Percentiles rank a stretch among this genome's conserved stretches.
These are phyloP conservation scores for Gerris buenoi DNA, from an alignment of 1,140 invertebrate genomes.

Conservation along the genomic window DNA sequence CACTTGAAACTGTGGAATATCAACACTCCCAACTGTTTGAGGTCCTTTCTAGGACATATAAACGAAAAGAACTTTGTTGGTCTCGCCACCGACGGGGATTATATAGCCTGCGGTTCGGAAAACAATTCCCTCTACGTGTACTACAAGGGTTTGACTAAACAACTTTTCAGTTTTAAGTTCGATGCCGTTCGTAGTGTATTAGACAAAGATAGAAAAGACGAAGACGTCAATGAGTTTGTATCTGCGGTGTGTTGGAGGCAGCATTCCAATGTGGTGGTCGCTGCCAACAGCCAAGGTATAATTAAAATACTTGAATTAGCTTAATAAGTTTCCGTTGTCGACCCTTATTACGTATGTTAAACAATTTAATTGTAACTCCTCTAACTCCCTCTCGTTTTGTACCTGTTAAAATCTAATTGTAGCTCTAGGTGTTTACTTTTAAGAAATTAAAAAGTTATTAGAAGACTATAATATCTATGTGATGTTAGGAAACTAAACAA, in stretches of 20 bases:
- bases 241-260: slow-evolving; percentile 90
- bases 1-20: slow-evolving; percentile 89
- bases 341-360: too few relatives aligned
- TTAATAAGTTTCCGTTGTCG: too few relatives aligned
- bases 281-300: slow-evolving; percentile 87
- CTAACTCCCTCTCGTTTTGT: too few relatives aligned
- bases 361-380: too few relatives aligned
- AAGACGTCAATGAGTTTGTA: slow-evolving; percentile 84
- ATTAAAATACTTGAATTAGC: slow-evolving; percentile 74
- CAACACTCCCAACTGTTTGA: slow-evolving; percentile 58
- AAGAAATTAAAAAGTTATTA: too few relatives aligned
- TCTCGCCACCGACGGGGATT: slow-evolving; percentile 85
- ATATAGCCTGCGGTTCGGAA: slow-evolving; percentile 89
- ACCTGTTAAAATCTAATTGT: too few relatives aligned
- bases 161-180: slow-evolving; percentile 77
- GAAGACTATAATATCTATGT: too few relatives aligned
- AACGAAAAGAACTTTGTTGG: slow-evolving; percentile 98
- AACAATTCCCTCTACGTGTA: slow-evolving; percentile 90
- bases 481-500: too few relatives aligned
- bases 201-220: slow-evolving; percentile 63
- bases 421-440: too few relatives aligned
- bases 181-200: slow-evolving; percentile 65
- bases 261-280: slow-evolving; percentile 74
- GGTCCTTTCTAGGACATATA: slow-evolving; percentile 81
- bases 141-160: slow-evolving; percentile 78